A percentile compares a stretch with the other conserved stretches of the same genome.
These are phyloP conservation scores for Xanthia icteritia DNA, from an alignment of 2,888 invertebrate genomes.

Conservation along the genomic window DNA sequence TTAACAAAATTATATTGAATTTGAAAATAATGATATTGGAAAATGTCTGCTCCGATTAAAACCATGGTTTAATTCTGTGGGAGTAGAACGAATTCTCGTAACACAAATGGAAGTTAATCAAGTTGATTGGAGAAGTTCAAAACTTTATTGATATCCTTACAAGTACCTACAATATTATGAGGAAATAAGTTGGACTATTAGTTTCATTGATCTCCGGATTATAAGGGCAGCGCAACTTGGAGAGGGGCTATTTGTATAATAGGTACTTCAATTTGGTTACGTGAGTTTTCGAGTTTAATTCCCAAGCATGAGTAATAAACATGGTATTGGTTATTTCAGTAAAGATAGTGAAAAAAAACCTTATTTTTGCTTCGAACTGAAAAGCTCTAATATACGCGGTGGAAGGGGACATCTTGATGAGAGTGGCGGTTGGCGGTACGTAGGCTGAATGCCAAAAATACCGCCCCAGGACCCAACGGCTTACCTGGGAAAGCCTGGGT, in stretches of 20 bases:
- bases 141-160: constrained; percentile 1
- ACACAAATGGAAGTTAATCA: constrained; percentile 11
- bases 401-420: too few species aligned
- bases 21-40: not conserved
- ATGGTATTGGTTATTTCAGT: not conserved
- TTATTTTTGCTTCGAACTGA: too few species aligned
- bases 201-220: constrained; percentile 24
- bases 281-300: not conserved
- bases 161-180: not conserved
- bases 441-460: too few species aligned
- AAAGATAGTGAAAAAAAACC: not conserved
- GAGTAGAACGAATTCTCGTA: not conserved
- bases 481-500: too few species aligned
- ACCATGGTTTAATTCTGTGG: not conserved
- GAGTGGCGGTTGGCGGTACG: too few species aligned
- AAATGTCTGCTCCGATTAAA: not conserved
- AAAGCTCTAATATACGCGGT: not conserved
- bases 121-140: constrained; percentile 26
- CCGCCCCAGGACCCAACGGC: too few species aligned
- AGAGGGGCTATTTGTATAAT: not conserved
- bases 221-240: not conserved
- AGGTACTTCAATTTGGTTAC: too few species aligned
- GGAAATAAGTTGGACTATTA: constrained; percentile 27
- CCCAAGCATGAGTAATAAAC: not conserved
- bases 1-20: not conserved